These are phyloP conservation scores for Meiosimyza decipiens DNA, from an alignment of 2,888 invertebrate genomes.

Conservation along the genomic window DNA sequence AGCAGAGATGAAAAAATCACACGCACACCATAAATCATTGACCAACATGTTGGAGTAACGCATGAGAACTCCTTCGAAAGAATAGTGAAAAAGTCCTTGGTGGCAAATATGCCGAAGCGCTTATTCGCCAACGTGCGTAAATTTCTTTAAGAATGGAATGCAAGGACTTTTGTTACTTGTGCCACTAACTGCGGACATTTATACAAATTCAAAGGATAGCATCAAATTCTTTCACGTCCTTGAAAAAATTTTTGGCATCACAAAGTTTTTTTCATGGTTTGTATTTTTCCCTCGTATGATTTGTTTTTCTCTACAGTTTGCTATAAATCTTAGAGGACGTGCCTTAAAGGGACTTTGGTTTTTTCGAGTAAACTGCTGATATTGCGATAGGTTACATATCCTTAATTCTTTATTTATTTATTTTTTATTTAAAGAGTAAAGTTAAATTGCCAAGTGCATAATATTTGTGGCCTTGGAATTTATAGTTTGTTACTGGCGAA, in stretches of 20 bases:
- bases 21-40: conserved; percentile 36
- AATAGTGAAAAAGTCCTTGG: not conserved
- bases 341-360: not conserved
- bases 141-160: conserved; percentile 52
- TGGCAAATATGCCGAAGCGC: conserved; percentile 32
- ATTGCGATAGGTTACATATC: no score
- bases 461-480: no score
- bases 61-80: not conserved
- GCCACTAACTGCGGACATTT: not conserved
- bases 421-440: no score
- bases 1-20: not conserved
- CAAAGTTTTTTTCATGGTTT: not conserved
- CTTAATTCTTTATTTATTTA: no score
- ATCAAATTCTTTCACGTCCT: conserved; percentile 48
- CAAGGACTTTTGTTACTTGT: conserved; percentile 19
- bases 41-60: conserved; percentile 36
- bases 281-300: conserved; percentile 20
- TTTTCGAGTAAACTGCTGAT: no score
- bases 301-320: conserved; percentile 11
- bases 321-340: conserved; percentile 20
- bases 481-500: no score
- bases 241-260: conserved; percentile 18
- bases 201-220: conserved; percentile 11
- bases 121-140: conserved; percentile 50
- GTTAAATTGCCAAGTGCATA: no score